Base-by-base conservation (phyloP, 2,113 vertebrate species). In the Cepphus grylle region DNA sequence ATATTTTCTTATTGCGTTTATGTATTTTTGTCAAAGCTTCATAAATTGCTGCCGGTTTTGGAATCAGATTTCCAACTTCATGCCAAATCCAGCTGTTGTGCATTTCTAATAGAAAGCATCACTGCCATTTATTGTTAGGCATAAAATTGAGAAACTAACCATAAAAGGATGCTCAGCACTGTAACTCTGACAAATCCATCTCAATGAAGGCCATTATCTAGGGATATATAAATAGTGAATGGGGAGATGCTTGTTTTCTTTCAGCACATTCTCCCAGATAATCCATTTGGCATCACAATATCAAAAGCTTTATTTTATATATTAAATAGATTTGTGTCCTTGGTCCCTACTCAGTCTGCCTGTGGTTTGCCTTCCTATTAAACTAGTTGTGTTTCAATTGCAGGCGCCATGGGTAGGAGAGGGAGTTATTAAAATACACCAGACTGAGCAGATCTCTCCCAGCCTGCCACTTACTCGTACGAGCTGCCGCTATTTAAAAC, bases 61-160 rank as follows among this genome's bases (percentile, higher is more conserved):
- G 93, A 90, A 92, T 93, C 86, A 92, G 93, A 73, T 95, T 93
- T 82, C 85, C 84, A 94, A 82, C 87, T 86, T 82, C 74, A 12
- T 63, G 94, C 88, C 91, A 95, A 95, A 97, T 97, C 87, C 90
- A 93, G 96, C 81, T 96, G 87, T 80, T 86, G 91, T 86, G 36
- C n/a, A 29, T 93, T 96, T 82, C 93, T 95, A 90, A 96, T 55
- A 89, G 84, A 95, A 94, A 93, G 42, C 81, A 34, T 49, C 9
- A 0, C 89, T 95, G 63, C 73, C 91, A 89, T 95, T 96, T 94
- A 96, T 96, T 95, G 94, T 87, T 95, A 91, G 78, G 91, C 74
- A 96, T 96, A 97, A 97, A 96, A 96, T 34, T 93, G 95, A 96
- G 89, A 94, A 95, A 88, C 62, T 96, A 93, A 56, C 94, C 81